Evolutionary conservation across 1,140 invertebrate species (phyloP), one percentile per base, ranked within the genome.

Genomic region (Rhagoletis zephyria): DNA sequence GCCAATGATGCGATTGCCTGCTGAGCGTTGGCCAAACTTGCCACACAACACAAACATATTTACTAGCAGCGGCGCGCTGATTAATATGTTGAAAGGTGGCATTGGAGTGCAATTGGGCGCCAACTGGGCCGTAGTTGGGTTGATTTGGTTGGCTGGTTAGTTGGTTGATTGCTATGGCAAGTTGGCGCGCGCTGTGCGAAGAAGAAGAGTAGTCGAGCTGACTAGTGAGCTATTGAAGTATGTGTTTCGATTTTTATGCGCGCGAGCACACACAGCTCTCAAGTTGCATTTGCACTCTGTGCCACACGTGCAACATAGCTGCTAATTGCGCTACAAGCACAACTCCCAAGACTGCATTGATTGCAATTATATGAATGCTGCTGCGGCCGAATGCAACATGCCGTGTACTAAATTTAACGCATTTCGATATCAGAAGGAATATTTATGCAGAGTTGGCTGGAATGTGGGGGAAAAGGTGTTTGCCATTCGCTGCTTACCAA

Each of bases 51-150:
- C 6, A 42, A 7, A 30, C 65, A 30, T 42, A 19, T 6, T n/a
- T 77, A 51, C 42, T 48, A 30, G 56, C 81, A 63, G 7, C 30
- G 19, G 19, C 7, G 16, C 85, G 51, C 85, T 86, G 85, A 86
- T 86, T 86, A 86, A 86, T 86, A 86, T 86, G 85, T 86, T 65
- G 85, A 86, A 65, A 86, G 85, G 85, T 86, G 59, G 74, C 74
- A 56, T 56, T 81, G 74, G 48, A 81, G 74, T 81, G 74, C 74
- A 81, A 81, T 81, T 81, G 74, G 48, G 74, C 74, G 74, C 74
- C 74, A 56, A 81, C 56, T 56, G 74, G 74, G 74, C 51, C 74
- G 48, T 30, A 30, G 30, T 16, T 56, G 4, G 48, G 74, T 81
- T 19, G 48, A 3, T 14, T 77, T 48, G 16, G 45, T 77, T 30